Evolutionary conservation across 2,888 invertebrate genomes (phyloP), one percentile per base, ranked within the genome.

Genomic region (Saturnia japonica): DNA sequence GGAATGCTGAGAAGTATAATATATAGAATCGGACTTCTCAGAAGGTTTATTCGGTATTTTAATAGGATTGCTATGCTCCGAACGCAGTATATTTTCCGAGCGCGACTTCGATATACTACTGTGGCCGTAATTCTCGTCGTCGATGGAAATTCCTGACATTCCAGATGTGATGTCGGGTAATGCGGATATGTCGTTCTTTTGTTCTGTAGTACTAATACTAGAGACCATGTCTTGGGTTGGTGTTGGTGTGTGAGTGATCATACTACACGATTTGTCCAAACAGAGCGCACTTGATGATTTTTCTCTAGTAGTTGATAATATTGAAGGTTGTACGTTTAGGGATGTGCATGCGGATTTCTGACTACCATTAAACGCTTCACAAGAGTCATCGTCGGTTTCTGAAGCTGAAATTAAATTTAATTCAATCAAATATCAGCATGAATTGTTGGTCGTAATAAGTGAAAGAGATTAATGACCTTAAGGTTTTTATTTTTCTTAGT

Each of bases 151-250:
- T 34, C 93, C 93, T 0, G 94, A 94, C 89, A 94, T 90, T n/a
- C 90, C 94, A 0, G 94, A 94, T 0, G 91, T 92, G 67, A 94
- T 81, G 74, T 94, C 94, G 0, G 94, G 94, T 1, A 94, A 75
- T 0, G 93, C 91, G 9, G 94, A 94, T 40, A 82, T 78, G 77
- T 94, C 94, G 79, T 93, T 91, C 34, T 91, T 82, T 74, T 93
- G 94, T 76, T 94, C 94, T 0, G 94, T 94, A 0, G 93, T 94
- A 75, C 94, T 94, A 42, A 94, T 89, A 71, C 94, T 94, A 1
- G 94, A 94, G 40, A 94, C 94, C 94, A 94, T 94, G 81, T 94
- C 94, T 73, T 94, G 94, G 0, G 94, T 94, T 6, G 94, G 94
- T 0, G 94, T 94, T 1, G 94, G 94, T 0, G 94, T 94, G 79